phyloP scores from a whole-genome alignment of 2,113 vertebrate species.

The Clupea harengus region DNA sequence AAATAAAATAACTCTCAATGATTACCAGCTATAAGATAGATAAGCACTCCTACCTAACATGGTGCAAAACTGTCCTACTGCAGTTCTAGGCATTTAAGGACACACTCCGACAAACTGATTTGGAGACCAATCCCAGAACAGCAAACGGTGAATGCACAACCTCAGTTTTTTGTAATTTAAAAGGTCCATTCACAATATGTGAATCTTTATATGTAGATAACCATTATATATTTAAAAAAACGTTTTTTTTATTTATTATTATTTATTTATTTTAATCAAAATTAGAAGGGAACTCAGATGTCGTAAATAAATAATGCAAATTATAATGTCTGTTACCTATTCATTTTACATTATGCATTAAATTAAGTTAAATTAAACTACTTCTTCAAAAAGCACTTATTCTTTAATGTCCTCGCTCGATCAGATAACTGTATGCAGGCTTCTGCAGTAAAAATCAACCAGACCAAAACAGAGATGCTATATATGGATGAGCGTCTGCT shows the following conservation, averaged over 20 bases:
- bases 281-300: slow-evolving; percentile 1
- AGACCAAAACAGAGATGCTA: not conserved
- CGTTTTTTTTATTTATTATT: too few relatives aligned
- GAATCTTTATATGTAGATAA: not conserved
- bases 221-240: not conserved
- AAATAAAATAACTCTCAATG: not conserved
- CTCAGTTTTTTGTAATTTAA: not conserved
- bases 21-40: not conserved
- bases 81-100: slow-evolving; percentile 1
- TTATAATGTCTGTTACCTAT: slow-evolving; percentile 17
- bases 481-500: not conserved
- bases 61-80: slow-evolving; percentile 1
- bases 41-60: not conserved
- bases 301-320: slow-evolving; percentile 27
- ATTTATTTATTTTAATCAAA: not conserved
- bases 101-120: not conserved
- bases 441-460: not conserved
- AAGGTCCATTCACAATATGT: not conserved
- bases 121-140: not conserved
- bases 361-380: slow-evolving; percentile 7
- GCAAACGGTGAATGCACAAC: not conserved
- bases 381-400: slow-evolving; percentile 4
- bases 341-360: not conserved
- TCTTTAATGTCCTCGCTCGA: not conserved
- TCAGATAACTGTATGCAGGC: not conserved